Percentiles rank a stretch among this genome's conserved stretches.
phyloP scores from a whole-genome alignment of 2,888 invertebrate genomes.

The Rhamnusium bicolor region DNA sequence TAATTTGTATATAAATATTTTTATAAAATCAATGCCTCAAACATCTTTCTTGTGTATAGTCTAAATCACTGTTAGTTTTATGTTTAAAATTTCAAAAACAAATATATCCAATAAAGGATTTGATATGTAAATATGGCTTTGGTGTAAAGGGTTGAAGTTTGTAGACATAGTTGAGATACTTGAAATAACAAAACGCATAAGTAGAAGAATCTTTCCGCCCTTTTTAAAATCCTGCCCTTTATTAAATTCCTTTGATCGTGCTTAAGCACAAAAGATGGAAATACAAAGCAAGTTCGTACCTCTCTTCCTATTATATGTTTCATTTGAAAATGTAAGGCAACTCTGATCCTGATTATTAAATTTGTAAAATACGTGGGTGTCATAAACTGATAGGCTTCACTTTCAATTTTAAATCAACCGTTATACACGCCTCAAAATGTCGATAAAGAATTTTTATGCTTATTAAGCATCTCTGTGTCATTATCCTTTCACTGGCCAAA shows the following conservation, averaged over 20 bases:
- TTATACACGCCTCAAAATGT: background rate
- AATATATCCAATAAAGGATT: background rate
- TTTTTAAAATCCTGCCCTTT: background rate
- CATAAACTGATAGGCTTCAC: background rate
- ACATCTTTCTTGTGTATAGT: too few species aligned
- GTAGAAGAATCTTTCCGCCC: background rate
- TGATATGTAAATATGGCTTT: background rate
- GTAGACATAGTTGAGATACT: background rate
- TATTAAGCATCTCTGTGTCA: constrained; percentile 7
- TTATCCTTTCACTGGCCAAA: background rate
- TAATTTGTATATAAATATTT: too few species aligned
- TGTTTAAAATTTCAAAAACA: background rate
- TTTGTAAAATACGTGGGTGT: background rate
- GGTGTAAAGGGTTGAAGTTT: background rate
- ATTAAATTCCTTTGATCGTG: background rate
- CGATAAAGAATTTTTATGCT: constrained; percentile 7
- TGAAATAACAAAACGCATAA: background rate
- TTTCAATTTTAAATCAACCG: constrained; percentile 16
- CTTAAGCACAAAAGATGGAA: background rate
- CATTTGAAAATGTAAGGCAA: background rate
- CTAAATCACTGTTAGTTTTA: too few species aligned
- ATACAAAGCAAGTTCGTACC: background rate
- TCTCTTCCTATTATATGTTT: background rate
- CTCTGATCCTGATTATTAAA: background rate
- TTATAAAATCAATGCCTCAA: too few species aligned